A percentile compares a stretch with the other conserved stretches of the same genome.
phyloP scores from a whole-genome alignment of 2,113 vertebrate genomes.

The Bubalus kerabau region DNA sequence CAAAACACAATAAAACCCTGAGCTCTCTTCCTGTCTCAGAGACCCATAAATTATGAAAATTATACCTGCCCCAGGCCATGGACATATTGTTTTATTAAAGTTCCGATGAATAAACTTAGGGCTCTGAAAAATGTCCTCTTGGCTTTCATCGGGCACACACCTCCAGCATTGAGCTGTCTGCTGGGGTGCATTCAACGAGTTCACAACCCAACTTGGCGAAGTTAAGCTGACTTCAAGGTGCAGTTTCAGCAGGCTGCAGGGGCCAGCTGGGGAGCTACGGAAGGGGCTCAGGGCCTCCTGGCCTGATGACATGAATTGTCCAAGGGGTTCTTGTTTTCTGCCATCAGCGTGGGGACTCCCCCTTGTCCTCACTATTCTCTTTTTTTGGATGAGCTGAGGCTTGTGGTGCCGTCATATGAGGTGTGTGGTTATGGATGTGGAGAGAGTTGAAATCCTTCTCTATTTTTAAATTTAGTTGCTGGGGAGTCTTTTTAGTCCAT shows the following conservation, averaged over 20 bases:
- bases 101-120: conserved; percentile 66
- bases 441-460: background rate
- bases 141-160: conserved; percentile 36
- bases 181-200: background rate
- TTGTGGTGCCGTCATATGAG: background rate
- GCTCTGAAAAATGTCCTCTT: conserved; percentile 69
- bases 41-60: conserved; percentile 76
- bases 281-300: background rate
- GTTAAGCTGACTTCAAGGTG: background rate
- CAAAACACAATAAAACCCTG: conserved; percentile 74
- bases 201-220: background rate
- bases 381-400: background rate
- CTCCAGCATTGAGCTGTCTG: background rate
- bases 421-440: background rate
- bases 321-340: background rate
- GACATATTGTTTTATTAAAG: conserved; percentile 73
- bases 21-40: conserved; percentile 75
- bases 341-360: background rate
- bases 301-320: background rate
- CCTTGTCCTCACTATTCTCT: background rate
- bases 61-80: conserved; percentile 71
- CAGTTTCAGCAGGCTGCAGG: background rate
- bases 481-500: background rate
- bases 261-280: background rate
- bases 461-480: background rate